Evolutionary conservation across 2,113 vertebrate species (phyloP), one percentile per base, ranked within the genome.

Genomic region (Equus quagga): DNA sequence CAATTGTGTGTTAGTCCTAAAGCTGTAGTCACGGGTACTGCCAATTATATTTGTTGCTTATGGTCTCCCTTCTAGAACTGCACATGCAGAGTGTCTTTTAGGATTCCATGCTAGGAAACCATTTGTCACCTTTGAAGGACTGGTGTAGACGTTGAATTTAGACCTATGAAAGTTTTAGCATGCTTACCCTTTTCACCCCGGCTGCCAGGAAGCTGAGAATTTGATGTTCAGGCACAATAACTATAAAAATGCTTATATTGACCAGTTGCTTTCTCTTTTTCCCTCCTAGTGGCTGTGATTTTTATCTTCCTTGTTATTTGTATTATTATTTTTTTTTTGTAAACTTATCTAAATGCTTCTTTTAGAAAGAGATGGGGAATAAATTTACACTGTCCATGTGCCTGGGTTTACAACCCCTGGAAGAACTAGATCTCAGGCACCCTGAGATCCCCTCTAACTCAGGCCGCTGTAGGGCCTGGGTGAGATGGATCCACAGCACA

Each of bases 141-240:
- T 56, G 33, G 13, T 23, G 10, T 28, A 76, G 88, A n/a, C 26
- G 46, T 58, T 49, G 51, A 64, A 89, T 17, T 46, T 7, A 86
- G 69, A 73, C n/a, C n/a, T n/a, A 4, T 26, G 18, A n/a, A 46
- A 49, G 67, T 67, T 44, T 85, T 81, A 28, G 28, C 58, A 5
- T 33, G 28, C 41, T 96, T 88, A 8, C 26, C 44, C 78, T 65
- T 51, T 65, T 9, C 3, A 6, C 46, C 26, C 15, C 12, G 62
- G 60, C 73, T 89, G n/a, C 54, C 31, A 26, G 79, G 89, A 93
- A 94, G 83, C 84, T 89, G 65, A 79, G 44, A 9, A 58, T 91
- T 31, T 73, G 82, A 73, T 51, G 60, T 28, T 86, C 46, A 54
- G 62, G 24, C 10, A 36, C 21, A 49, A 13, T n/a, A 64, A 46